A percentile compares a stretch with the other conserved stretches of the same genome.
These are phyloP conservation scores for Colostygia pectinataria DNA, from an alignment of 2,888 invertebrate genomes.

Conservation along the genomic window DNA sequence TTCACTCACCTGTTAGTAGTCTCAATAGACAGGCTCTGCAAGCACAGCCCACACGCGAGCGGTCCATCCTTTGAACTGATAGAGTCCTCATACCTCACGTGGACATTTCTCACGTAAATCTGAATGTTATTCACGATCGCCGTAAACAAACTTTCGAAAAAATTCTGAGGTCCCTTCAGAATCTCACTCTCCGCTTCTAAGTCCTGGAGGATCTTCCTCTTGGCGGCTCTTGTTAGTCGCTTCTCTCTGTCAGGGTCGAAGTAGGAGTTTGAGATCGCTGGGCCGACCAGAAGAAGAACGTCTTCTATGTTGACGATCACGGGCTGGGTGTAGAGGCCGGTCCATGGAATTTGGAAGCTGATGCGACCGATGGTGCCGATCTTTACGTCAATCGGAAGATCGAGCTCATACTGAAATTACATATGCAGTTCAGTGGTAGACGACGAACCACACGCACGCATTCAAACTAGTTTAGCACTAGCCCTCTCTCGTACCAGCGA, in stretches of 20 bases:
- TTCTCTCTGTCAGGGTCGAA: slow-evolving; percentile 90
- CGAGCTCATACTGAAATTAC: slow-evolving; percentile 88
- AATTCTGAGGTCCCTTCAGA: slow-evolving; percentile 85
- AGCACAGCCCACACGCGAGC: slow-evolving; percentile 89
- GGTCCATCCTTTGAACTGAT: slow-evolving; percentile 85
- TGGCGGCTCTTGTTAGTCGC: slow-evolving; percentile 87
- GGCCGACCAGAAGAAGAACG: slow-evolving; percentile 88
- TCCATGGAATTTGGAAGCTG: slow-evolving; percentile 90
- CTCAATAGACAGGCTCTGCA: slow-evolving; percentile 90
- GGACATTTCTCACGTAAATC: slow-evolving; percentile 89
- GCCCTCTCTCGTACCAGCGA: no score
- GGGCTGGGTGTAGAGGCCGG: slow-evolving; percentile 88
- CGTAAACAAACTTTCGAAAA: slow-evolving; percentile 88
- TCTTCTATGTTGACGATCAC: slow-evolving; percentile 89
- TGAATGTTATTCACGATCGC: slow-evolving; percentile 91
- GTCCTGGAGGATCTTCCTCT: slow-evolving; percentile 87
- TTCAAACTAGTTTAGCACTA: no score
- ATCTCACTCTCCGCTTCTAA: slow-evolving; percentile 84
- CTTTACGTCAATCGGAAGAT: slow-evolving; percentile 91
- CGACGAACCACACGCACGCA: no score
- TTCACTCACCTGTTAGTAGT: slow-evolving; percentile 88
- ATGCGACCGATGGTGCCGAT: slow-evolving; percentile 91
- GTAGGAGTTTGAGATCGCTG: slow-evolving; percentile 85
- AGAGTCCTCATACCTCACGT: slow-evolving; percentile 91
- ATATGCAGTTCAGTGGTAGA: no score